Evolutionary conservation across 2,113 vertebrate genomes (phyloP).

Genomic region (Thunnus maccoyii): DNA sequence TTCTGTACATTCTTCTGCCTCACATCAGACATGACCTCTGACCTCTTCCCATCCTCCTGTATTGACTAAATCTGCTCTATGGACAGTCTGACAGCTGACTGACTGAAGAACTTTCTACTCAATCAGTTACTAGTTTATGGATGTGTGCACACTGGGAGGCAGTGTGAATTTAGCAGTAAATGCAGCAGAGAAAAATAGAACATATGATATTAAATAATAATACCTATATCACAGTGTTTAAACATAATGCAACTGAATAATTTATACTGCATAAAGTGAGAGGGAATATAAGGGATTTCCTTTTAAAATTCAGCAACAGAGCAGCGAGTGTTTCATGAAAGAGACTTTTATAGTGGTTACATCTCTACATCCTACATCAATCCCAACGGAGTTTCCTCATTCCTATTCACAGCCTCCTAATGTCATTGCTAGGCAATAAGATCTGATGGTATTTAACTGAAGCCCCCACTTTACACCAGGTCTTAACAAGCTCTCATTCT

Average conservation of each 20-base stretch:
- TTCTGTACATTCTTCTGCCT: conserved; percentile 25
- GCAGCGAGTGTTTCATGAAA: neutral
- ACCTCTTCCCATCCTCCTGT: neutral
- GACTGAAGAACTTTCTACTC: neutral
- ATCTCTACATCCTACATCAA: neutral
- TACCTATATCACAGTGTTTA: neutral
- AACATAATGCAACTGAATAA: neutral
- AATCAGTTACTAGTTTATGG: neutral
- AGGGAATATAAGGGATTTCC: no score
- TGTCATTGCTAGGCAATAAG: neutral
- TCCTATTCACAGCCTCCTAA: conserved; percentile 1
- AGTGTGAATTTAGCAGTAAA: neutral
- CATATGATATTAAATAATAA: no score
- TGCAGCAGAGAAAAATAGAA: neutral
- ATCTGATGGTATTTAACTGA: conserved; percentile 10
- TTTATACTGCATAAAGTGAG: no score
- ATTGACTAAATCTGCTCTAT: conserved; percentile 32
- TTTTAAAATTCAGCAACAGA: no score
- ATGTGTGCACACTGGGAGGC: neutral
- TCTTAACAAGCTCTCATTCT: conserved; percentile 1
- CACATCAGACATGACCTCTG: conserved; percentile 34
- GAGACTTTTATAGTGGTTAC: neutral
- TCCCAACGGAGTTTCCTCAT: neutral
- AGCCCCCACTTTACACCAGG: conserved; percentile 15
- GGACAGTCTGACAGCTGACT: neutral